Conservation (phyloP, 2,888 invertebrate genomes). For the Pecten maximus region DNA sequence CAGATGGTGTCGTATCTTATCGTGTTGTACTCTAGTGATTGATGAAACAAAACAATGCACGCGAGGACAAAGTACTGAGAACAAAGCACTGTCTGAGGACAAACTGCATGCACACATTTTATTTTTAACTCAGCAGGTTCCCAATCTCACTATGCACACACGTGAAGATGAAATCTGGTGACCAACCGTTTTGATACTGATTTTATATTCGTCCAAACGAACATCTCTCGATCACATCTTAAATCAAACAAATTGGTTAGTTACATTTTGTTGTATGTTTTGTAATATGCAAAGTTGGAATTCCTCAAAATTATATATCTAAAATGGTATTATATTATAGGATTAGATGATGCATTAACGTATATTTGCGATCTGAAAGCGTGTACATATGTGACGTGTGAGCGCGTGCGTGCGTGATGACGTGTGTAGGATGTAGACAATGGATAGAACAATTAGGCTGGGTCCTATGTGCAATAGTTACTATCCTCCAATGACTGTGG, state of each 20-base stretch:
- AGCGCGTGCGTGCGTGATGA: neutral
- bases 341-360: neutral
- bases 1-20: no score
- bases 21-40: no score
- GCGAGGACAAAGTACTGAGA: neutral
- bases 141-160: neutral
- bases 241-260: neutral
- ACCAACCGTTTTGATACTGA: neutral
- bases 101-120: neutral
- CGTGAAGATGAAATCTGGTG: neutral
- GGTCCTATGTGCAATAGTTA: slow-evolving; percentile 33
- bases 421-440: neutral
- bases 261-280: neutral
- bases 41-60: neutral
- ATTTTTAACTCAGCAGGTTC: neutral
- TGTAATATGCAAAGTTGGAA: neutral
- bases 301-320: neutral
- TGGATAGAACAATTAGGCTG: slow-evolving; percentile 29
- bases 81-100: neutral
- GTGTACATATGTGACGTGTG: neutral
- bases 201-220: no score
- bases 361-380: neutral
- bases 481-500: slow-evolving; percentile 26
- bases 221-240: no score
- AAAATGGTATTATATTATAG: neutral